These are phyloP conservation scores for Meloe dianella DNA, from an alignment of 2,888 invertebrate species.

Conservation along the genomic window DNA sequence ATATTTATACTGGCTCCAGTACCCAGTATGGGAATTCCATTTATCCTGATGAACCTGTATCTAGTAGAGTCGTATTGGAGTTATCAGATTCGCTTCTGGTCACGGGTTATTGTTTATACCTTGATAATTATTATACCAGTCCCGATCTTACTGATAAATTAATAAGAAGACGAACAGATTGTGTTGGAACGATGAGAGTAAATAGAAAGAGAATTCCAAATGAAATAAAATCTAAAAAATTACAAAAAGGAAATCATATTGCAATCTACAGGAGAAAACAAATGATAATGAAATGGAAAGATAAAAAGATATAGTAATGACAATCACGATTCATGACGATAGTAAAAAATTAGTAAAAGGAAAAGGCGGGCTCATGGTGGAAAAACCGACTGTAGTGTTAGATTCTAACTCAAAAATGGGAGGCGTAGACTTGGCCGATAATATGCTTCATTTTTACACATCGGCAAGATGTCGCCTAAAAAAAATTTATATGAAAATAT, in stretches of 20 bases:
- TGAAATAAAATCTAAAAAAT: background rate
- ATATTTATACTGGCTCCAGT: slow-evolving; percentile 18
- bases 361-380: background rate
- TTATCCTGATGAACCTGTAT: background rate
- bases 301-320: slow-evolving; percentile 20
- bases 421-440: slow-evolving; percentile 2
- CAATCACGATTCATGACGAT: slow-evolving; percentile 3
- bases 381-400: background rate
- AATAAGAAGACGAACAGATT: slow-evolving; percentile 11
- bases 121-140: background rate
- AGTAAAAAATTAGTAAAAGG: background rate
- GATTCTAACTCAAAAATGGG: slow-evolving; percentile 12
- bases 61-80: background rate
- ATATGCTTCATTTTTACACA: background rate
- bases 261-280: background rate
- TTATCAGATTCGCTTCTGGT: background rate
- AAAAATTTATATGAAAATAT: background rate
- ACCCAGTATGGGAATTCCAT: background rate
- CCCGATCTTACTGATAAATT: background rate
- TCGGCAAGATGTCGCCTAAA: background rate
- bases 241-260: background rate
- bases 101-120: background rate
- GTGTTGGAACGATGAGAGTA: slow-evolving; percentile 19
- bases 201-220: slow-evolving; percentile 17
- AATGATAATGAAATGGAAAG: slow-evolving; percentile 23